Evolutionary conservation across 2,113 vertebrate genomes (phyloP).

Genomic region (Megaptera novaeangliae): DNA sequence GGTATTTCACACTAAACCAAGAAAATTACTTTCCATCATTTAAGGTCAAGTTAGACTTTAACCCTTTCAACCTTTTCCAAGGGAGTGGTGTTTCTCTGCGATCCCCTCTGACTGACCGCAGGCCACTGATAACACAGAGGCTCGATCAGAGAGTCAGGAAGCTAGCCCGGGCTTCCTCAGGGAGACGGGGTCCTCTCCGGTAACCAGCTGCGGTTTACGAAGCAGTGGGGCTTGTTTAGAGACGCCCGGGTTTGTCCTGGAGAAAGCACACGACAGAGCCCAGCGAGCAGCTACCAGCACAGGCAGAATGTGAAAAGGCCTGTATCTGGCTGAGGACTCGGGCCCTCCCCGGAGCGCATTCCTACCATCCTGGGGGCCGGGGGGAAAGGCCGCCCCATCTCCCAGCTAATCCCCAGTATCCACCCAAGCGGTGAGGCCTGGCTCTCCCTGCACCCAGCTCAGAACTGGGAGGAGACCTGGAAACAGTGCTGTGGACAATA

Average conservation of each 20-base stretch:
- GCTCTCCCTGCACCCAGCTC: neutral
- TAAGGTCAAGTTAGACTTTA: neutral
- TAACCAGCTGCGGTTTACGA: neutral
- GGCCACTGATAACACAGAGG: neutral
- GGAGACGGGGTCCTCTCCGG: no score
- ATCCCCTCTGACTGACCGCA: neutral
- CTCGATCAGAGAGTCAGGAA: neutral
- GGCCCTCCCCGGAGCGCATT: no score
- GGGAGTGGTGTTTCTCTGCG: neutral
- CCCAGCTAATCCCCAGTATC: no score
- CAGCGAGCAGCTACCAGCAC: neutral
- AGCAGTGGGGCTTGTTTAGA: neutral
- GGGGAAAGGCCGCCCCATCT: neutral
- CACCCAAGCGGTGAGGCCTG: accelerated
- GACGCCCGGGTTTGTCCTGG: neutral
- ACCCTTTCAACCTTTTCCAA: neutral
- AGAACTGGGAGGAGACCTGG: neutral
- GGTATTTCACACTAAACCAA: neutral
- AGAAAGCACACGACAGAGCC: neutral
- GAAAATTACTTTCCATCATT: neutral
- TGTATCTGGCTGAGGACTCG: neutral
- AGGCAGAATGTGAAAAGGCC: neutral
- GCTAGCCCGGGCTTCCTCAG: no score
- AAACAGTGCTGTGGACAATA: accelerated
- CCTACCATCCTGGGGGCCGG: neutral